Evolutionary conservation across 2,888 invertebrate genomes (phyloP).

Genomic region (Lasioglossum calceatum): DNA sequence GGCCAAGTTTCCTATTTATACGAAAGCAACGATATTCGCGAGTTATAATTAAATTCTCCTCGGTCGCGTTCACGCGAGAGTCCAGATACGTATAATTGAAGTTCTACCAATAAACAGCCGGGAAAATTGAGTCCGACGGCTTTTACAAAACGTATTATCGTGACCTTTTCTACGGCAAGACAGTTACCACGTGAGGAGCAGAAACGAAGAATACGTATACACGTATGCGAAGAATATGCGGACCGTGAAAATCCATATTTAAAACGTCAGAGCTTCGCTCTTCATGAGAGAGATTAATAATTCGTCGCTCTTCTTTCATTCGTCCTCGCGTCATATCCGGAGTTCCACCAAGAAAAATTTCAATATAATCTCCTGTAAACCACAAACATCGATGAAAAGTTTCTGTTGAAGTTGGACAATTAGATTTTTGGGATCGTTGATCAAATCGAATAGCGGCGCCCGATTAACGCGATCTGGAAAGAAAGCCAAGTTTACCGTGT

Average conservation of each 20-base stretch:
- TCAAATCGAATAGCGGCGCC: slow-evolving; percentile 15
- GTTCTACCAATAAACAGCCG: slow-evolving; percentile 23
- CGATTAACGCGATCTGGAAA: slow-evolving; percentile 30
- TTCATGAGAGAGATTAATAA: slow-evolving; percentile 57
- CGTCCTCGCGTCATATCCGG: background rate
- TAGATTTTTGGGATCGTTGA: background rate
- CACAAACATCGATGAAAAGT: background rate
- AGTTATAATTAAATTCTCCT: slow-evolving; percentile 12
- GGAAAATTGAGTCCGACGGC: slow-evolving; percentile 22
- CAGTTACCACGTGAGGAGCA: slow-evolving; percentile 18
- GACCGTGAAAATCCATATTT: slow-evolving; percentile 56
- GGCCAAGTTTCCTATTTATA: slow-evolving; percentile 19
- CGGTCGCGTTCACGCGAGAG: background rate
- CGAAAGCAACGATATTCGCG: slow-evolving; percentile 16
- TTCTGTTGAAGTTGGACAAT: background rate
- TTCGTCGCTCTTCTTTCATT: slow-evolving; percentile 37
- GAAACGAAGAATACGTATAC: slow-evolving; percentile 13
- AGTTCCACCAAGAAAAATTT: slow-evolving; percentile 15
- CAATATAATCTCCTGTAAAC: slow-evolving; percentile 19
- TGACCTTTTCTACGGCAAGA: slow-evolving; percentile 6
- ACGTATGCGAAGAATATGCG: slow-evolving; percentile 24
- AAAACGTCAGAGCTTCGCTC: slow-evolving; percentile 34
- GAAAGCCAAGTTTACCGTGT: slow-evolving; percentile 53
- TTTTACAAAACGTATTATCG: slow-evolving; percentile 37
- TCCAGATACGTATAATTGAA: slow-evolving; percentile 23